phyloP scores from a whole-genome alignment of 2,113 vertebrate genomes.

The Addax nasomaculatus region DNA sequence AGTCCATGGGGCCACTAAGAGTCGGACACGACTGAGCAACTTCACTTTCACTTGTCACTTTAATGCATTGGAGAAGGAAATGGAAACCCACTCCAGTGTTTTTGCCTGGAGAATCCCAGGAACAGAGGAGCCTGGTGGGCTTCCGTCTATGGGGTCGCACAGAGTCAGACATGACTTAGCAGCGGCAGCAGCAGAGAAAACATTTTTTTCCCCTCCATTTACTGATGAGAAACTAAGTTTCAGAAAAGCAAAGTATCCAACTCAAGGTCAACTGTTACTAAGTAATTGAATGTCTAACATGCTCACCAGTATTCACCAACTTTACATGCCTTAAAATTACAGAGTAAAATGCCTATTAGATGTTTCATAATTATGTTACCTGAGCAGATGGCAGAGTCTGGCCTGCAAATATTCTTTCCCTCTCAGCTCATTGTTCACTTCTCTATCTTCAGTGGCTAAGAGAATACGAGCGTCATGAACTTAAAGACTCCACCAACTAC shows the following conservation, averaged over 20 bases:
- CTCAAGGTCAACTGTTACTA: background rate
- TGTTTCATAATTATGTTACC: background rate
- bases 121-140: too few species aligned
- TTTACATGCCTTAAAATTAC: background rate
- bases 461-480: background rate
- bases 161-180: too few species aligned
- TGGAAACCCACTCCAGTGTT: too few species aligned
- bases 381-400: background rate
- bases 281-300: background rate
- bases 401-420: background rate
- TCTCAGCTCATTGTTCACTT: background rate
- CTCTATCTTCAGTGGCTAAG: background rate
- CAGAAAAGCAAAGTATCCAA: background rate
- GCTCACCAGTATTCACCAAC: background rate
- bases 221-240: background rate
- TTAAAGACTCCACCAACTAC: background rate
- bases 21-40: too few species aligned
- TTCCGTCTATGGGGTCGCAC: too few species aligned
- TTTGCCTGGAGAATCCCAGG: too few species aligned
- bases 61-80: too few species aligned
- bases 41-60: too few species aligned
- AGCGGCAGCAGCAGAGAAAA: background rate
- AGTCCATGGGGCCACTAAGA: too few species aligned
- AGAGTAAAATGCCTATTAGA: background rate
- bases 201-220: rapidly evolving